Evolutionary conservation across 1,140 invertebrate species (phyloP).

Genomic region (Sycobia sp.): DNA sequence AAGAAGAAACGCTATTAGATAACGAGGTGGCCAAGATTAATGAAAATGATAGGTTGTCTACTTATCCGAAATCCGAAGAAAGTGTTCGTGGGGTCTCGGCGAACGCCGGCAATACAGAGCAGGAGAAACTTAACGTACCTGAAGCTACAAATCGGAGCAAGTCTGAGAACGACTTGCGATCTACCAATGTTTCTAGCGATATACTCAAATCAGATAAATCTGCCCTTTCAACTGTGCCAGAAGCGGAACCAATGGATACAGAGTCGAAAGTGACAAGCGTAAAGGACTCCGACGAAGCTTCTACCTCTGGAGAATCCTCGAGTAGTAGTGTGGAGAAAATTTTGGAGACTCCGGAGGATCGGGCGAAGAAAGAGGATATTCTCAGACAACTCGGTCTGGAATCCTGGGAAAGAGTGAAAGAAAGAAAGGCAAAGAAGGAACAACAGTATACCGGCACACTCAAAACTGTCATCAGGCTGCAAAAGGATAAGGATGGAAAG

Average conservation of each 20-base stretch:
- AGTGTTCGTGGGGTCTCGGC: slow-evolving; percentile 44
- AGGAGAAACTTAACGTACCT: slow-evolving; percentile 11
- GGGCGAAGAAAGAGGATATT: slow-evolving; percentile 60
- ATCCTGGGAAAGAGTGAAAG: slow-evolving; percentile 55
- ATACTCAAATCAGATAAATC: slow-evolving; percentile 5
- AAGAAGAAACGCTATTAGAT: slow-evolving; percentile 57
- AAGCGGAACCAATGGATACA: neutral
- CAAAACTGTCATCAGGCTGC: slow-evolving; percentile 79
- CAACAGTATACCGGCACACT: slow-evolving; percentile 74
- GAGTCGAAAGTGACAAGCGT: slow-evolving; percentile 43
- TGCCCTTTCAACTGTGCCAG: neutral
- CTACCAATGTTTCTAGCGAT: slow-evolving; percentile 11
- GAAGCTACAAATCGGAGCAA: slow-evolving; percentile 49
- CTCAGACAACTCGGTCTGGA: slow-evolving; percentile 57
- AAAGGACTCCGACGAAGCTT: slow-evolving; percentile 62
- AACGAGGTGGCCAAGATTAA: slow-evolving; percentile 59
- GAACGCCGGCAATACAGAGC: slow-evolving; percentile 20
- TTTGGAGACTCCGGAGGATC: slow-evolving; percentile 63
- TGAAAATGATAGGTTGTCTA: slow-evolving; percentile 47
- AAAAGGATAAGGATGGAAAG: slow-evolving; percentile 61
- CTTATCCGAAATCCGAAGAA: slow-evolving; percentile 37
- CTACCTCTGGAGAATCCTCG: slow-evolving; percentile 57
- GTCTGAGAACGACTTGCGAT: slow-evolving; percentile 52
- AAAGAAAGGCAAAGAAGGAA: slow-evolving; percentile 50
- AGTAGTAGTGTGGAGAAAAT: slow-evolving; percentile 50